phyloP scores from a whole-genome alignment of 2,888 invertebrate genomes.

The Troides helena region DNA sequence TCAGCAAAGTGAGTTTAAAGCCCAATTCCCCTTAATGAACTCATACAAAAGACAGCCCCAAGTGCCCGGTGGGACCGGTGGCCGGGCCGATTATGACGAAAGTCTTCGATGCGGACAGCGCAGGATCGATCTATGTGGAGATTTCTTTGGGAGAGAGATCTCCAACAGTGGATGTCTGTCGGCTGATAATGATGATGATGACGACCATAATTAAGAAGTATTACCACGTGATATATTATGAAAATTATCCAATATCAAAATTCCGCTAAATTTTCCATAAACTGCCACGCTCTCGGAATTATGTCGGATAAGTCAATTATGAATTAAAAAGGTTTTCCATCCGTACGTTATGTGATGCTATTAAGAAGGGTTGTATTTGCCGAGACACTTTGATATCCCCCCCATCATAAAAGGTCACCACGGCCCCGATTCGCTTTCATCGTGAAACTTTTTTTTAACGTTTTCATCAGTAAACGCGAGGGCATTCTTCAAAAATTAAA shows the following conservation, averaged over 20 bases:
- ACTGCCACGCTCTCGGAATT: neutral
- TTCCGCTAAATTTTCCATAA: neutral
- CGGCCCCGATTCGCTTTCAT: neutral
- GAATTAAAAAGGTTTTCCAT: constrained; percentile 20
- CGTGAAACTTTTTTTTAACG: neutral
- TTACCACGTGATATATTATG: neutral
- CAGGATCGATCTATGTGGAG: too few species aligned
- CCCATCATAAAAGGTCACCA: constrained; percentile 14
- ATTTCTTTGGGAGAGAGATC: too few species aligned
- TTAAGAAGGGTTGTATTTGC: constrained; percentile 21
- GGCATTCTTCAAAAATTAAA: constrained; percentile 24
- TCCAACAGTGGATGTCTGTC: too few species aligned
- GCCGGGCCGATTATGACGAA: too few species aligned
- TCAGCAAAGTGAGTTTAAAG: too few species aligned
- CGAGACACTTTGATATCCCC: constrained; percentile 15
- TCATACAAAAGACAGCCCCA: too few species aligned
- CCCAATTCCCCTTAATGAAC: too few species aligned
- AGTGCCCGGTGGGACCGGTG: too few species aligned
- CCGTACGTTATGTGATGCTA: constrained; percentile 10
- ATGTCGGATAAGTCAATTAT: constrained; percentile 10
- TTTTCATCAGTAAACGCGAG: constrained; percentile 19
- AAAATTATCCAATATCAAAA: neutral
- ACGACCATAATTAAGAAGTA: too few species aligned
- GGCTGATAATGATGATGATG: too few species aligned
- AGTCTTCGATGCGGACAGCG: too few species aligned